Conservation (phyloP, 1,140 invertebrate species). For the Mylabris phalerata region DNA sequence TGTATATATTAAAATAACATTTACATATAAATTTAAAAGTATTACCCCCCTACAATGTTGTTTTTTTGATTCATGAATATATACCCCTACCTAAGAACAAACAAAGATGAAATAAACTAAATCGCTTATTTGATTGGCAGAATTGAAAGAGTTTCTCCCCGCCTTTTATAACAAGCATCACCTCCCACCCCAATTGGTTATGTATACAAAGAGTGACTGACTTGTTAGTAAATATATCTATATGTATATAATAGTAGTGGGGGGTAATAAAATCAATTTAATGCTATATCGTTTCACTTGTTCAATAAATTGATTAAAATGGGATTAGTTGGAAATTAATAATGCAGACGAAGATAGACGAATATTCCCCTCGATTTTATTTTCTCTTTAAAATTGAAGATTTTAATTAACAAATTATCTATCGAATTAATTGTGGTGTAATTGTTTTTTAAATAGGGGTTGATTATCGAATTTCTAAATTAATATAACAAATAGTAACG, state of each 20-base stretch:
- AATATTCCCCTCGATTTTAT: not conserved
- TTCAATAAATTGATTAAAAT: constrained; percentile 22
- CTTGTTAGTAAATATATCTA: constrained; percentile 7
- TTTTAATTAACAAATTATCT: no score
- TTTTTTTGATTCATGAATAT: no score
- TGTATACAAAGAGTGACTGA: constrained; percentile 14
- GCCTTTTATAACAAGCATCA: constrained; percentile 21
- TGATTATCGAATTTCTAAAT: constrained; percentile 26
- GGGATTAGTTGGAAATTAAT: not conserved
- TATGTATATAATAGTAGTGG: not conserved
- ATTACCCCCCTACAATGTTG: no score
- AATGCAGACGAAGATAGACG: constrained; percentile 6
- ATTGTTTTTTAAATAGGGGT: constrained; percentile 1
- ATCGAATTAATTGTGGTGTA: no score
- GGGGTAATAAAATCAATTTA: constrained; percentile 38
- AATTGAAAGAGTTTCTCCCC: constrained; percentile 20
- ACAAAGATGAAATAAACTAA: not conserved
- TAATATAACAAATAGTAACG: constrained; percentile 29
- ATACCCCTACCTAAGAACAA: no score
- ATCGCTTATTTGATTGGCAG: constrained; percentile 24
- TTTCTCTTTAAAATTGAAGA: no score
- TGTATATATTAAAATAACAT: not conserved
- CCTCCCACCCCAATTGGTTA: constrained; percentile 21
- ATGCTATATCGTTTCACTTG: constrained; percentile 27
- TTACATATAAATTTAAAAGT: no score